phyloP scores from a whole-genome alignment of 23 tunicate species.

The Corella eumyota region DNA sequence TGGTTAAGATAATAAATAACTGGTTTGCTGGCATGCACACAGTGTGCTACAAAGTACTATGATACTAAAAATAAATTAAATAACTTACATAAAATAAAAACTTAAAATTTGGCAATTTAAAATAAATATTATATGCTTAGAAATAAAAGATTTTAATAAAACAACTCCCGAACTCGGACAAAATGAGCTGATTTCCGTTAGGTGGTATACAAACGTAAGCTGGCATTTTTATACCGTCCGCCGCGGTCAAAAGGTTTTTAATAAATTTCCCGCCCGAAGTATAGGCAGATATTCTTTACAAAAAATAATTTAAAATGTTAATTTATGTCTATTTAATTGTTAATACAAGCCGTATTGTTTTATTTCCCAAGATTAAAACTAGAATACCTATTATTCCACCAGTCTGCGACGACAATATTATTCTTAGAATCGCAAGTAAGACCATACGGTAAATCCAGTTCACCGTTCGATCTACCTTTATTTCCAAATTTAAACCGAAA shows the following conservation, averaged over 20 bases:
- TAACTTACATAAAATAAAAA: no score
- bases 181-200: slow-evolving; percentile 6
- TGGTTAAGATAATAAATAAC: no score
- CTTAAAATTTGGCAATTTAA: no score
- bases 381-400: slow-evolving; percentile 47
- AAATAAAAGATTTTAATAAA: slow-evolving; percentile 7
- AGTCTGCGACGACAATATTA: slow-evolving; percentile 46
- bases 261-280: slow-evolving; percentile 8
- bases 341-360: not conserved
- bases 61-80: no score
- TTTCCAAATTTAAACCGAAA: slow-evolving; percentile 19
- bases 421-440: slow-evolving; percentile 24
- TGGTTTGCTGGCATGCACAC: no score
- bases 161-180: slow-evolving; percentile 13
- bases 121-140: not conserved
- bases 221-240: slow-evolving; percentile 21
- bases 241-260: slow-evolving; percentile 4
- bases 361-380: not conserved
- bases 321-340: not conserved
- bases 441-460: slow-evolving; percentile 44
- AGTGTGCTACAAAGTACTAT: no score
- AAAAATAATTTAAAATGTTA: not conserved
- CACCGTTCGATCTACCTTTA: slow-evolving; percentile 30
- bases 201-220: slow-evolving; percentile 14
- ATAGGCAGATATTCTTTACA: slow-evolving; percentile 10